Conservation (phyloP, 1,140 invertebrate genomes). For the Trachymyrmex cornetzi region DNA sequence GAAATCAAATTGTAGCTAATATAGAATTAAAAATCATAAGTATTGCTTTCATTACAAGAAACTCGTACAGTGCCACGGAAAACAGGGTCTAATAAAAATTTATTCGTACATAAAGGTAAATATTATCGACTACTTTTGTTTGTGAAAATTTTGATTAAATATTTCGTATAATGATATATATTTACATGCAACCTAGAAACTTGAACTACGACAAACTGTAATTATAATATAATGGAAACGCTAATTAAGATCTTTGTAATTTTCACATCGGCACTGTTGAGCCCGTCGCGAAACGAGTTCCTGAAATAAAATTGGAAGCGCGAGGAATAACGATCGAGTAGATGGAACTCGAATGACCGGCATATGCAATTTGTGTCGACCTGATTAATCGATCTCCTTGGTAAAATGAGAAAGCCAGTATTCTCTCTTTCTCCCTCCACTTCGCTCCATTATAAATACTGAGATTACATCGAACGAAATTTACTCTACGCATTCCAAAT, state of each 20-base stretch:
- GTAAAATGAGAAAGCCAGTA: conserved; percentile 6
- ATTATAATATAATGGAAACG: conserved; percentile 20
- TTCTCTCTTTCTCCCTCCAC: conserved; percentile 4
- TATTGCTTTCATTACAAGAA: not conserved
- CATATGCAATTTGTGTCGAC: conserved; percentile 32
- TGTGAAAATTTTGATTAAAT: not conserved
- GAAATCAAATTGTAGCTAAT: not conserved
- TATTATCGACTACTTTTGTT: not conserved
- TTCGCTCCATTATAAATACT: conserved; percentile 46
- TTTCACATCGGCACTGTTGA: conserved; percentile 31
- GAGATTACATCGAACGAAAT: conserved; percentile 46
- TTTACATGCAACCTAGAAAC: not conserved
- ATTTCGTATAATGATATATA: not conserved
- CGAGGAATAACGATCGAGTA: conserved; percentile 14
- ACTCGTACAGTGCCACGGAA: not conserved
- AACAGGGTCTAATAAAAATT: not conserved
- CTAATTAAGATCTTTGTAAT: not conserved
- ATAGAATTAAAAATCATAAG: conserved; percentile 12
- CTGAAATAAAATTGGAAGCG: conserved; percentile 2
- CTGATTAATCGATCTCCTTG: conserved; percentile 33
- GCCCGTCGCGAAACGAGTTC: conserved; percentile 6
- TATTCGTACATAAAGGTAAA: not conserved
- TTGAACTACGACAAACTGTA: not conserved
- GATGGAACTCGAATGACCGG: conserved; percentile 19
- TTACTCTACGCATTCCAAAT: conserved; percentile 35